Conservation (phyloP, 2,113 vertebrate species). For the Stomatorhinus ivindoensis region DNA sequence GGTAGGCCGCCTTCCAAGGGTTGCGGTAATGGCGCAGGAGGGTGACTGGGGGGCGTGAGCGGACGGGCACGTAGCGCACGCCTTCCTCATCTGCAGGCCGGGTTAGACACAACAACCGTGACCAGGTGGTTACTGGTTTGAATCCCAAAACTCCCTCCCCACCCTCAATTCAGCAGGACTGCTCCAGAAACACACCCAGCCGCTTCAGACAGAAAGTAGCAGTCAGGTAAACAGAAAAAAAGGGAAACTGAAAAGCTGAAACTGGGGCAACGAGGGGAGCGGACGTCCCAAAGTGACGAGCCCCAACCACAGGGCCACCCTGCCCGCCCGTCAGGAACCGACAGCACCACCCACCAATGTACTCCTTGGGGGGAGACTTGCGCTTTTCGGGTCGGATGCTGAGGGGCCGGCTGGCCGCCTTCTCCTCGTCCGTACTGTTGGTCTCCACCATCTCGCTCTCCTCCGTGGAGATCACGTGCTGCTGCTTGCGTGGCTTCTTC, state of each 20-base stretch:
- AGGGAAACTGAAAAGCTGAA: not conserved
- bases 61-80: conserved; percentile 89
- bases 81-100: conserved; percentile 82
- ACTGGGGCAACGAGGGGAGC: not conserved
- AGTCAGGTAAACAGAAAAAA: not conserved
- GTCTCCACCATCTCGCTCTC: conserved; percentile 98
- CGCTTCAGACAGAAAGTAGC: not conserved
- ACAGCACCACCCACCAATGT: conserved; percentile 71
- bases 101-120: not conserved
- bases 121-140: not conserved
- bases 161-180: not conserved
- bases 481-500: conserved; percentile 96
- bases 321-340: not conserved
- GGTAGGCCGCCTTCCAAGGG: conserved; percentile 97
- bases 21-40: conserved; percentile 92
- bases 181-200: not conserved
- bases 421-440: conserved; percentile 95
- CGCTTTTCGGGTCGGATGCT: conserved; percentile 78
- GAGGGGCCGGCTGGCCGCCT: conserved; percentile 70
- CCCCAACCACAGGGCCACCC: not conserved
- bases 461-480: conserved; percentile 94
- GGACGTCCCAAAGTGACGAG: not conserved
- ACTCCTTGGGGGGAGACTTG: conserved; percentile 92
- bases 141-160: not conserved
- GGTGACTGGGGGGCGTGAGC: conserved; percentile 82